Evolutionary conservation across 92 coral and sea anemone species (phyloP).

Genomic region (Zoanthus solanderi): DNA sequence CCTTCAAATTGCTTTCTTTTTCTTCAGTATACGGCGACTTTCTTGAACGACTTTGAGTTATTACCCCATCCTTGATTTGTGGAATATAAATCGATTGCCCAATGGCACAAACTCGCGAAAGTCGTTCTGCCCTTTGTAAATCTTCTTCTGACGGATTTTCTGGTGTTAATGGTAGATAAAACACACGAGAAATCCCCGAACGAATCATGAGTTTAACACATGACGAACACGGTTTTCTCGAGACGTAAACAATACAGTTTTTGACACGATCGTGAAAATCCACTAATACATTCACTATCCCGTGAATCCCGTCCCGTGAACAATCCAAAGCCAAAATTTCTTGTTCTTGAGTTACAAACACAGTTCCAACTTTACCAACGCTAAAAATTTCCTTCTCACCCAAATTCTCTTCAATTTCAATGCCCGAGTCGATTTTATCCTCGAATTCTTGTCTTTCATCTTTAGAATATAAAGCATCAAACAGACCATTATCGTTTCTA

Average conservation of each 20-base stretch:
- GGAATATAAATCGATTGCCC: constrained; percentile 81
- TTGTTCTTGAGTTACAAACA: constrained; percentile 68
- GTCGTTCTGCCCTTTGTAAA: constrained; percentile 55
- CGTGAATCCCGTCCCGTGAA: constrained; percentile 81
- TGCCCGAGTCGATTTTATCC: neutral
- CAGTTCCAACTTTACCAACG: constrained; percentile 81
- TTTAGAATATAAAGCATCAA: neutral
- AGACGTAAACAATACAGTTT: constrained; percentile 73
- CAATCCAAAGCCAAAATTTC: constrained; percentile 76
- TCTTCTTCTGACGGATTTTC: constrained; percentile 68
- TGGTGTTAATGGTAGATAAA: constrained; percentile 85
- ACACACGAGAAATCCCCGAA: constrained; percentile 74
- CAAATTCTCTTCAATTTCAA: neutral
- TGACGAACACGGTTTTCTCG: constrained; percentile 85
- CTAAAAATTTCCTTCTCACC: neutral
- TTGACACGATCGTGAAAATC: constrained; percentile 58
- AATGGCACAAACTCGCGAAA: constrained; percentile 67
- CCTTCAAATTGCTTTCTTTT: constrained; percentile 41
- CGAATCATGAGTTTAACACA: constrained; percentile 86
- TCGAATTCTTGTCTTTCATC: neutral
- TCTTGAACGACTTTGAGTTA: constrained; percentile 41
- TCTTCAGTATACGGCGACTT: constrained; percentile 60
- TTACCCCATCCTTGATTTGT: constrained; percentile 47
- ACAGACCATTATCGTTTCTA: neutral
- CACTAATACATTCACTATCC: constrained; percentile 68